These are phyloP conservation scores for Macquaria australasica DNA, from an alignment of 2,113 vertebrate genomes.

Conservation along the genomic window DNA sequence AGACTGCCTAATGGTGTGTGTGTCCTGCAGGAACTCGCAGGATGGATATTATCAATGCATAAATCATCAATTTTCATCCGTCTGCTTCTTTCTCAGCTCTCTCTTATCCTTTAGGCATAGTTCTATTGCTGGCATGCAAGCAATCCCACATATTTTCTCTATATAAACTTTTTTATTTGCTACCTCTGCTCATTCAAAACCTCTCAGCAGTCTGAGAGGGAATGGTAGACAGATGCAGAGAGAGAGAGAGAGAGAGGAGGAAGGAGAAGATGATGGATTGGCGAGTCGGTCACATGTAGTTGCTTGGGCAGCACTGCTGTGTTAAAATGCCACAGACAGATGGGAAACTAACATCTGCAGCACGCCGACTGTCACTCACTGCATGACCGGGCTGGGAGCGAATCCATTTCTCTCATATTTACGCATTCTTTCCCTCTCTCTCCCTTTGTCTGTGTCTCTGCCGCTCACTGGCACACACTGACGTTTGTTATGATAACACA, in stretches of 20 bases:
- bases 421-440: slow-evolving; percentile 53
- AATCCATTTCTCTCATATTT: slow-evolving; percentile 56
- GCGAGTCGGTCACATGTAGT: slow-evolving; percentile 50
- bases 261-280: slow-evolving; percentile 36
- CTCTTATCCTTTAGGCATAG: slow-evolving; percentile 23
- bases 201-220: slow-evolving; percentile 21
- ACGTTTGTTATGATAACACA: slow-evolving; percentile 75
- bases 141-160: slow-evolving; percentile 38
- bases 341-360: slow-evolving; percentile 60
- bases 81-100: slow-evolving; percentile 9
- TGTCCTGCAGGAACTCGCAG: slow-evolving; percentile 57
- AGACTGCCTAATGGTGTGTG: neutral
- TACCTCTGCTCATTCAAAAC: slow-evolving; percentile 30
- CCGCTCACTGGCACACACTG: slow-evolving; percentile 38
- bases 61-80: slow-evolving; percentile 33
- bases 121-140: slow-evolving; percentile 15
- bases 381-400: slow-evolving; percentile 18
- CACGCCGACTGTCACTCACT: slow-evolving; percentile 52
- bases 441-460: slow-evolving; percentile 12
- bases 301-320: slow-evolving; percentile 40
- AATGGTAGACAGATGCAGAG: neutral
- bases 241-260: neutral
- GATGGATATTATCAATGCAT: slow-evolving; percentile 29
- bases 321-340: slow-evolving; percentile 50
- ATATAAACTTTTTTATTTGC: slow-evolving; percentile 20